Conservation (phyloP, 2,888 invertebrate species). For the Himalopsyche kuldschensis region DNA sequence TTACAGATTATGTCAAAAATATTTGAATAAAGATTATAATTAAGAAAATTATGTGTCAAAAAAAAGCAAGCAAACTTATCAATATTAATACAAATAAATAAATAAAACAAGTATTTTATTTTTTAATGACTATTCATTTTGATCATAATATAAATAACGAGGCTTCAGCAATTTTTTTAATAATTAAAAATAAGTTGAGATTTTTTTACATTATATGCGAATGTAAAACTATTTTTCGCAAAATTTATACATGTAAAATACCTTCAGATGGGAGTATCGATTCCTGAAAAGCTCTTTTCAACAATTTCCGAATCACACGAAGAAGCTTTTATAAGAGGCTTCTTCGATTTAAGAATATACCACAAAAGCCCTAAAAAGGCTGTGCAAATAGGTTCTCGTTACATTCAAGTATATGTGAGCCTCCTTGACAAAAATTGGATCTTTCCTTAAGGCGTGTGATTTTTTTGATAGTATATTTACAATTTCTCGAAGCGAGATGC, state of each 20-base stretch:
- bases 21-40: no score
- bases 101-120: no score
- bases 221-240: neutral
- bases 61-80: no score
- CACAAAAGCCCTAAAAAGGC: neutral
- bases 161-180: no score
- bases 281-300: neutral
- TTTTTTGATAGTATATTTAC: neutral
- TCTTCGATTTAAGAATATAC: neutral
- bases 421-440: neutral
- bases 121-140: no score
- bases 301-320: neutral
- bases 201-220: neutral
- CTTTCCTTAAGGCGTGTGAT: neutral
- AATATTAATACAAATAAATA: no score
- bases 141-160: no score
- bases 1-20: no score
- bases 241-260: neutral
- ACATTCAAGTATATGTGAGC: neutral
- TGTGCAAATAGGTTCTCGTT: neutral
- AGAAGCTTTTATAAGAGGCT: neutral
- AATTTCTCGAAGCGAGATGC: neutral
- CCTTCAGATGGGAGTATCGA: neutral
- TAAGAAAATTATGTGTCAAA: no score
- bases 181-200: neutral